Evolutionary conservation across 2,888 invertebrate genomes (phyloP).

Genomic region (Acholoe squamosa): DNA sequence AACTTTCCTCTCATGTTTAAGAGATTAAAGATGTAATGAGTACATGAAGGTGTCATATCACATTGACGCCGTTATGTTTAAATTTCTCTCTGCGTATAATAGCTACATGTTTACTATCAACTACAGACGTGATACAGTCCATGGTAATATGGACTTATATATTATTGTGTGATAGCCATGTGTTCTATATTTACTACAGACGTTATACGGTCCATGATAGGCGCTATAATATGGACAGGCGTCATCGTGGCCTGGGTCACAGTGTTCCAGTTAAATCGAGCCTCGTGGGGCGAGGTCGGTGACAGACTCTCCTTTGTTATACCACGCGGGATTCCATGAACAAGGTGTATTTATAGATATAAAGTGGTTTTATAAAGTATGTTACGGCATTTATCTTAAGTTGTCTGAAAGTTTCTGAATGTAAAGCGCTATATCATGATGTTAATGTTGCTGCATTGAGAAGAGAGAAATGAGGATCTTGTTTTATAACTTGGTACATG

Average conservation of each 20-base stretch:
- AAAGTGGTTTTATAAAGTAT: slow-evolving; percentile 54
- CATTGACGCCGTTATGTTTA: too few species aligned
- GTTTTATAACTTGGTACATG: too few species aligned
- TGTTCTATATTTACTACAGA: slow-evolving; percentile 86
- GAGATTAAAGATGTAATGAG: too few species aligned
- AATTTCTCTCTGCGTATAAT: too few species aligned
- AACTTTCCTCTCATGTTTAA: too few species aligned
- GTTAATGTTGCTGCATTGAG: too few species aligned
- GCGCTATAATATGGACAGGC: slow-evolving; percentile 89
- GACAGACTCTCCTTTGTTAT: slow-evolving; percentile 94
- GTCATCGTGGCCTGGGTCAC: slow-evolving; percentile 90
- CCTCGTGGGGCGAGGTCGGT: slow-evolving; percentile 92
- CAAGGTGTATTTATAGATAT: background rate
- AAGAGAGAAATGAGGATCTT: too few species aligned
- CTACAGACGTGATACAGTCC: too few species aligned
- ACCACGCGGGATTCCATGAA: slow-evolving; percentile 86
- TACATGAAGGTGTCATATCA: too few species aligned
- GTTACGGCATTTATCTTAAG: background rate
- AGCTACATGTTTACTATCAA: too few species aligned
- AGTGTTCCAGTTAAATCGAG: slow-evolving; percentile 91
- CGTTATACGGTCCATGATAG: slow-evolving; percentile 92
- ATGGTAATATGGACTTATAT: background rate
- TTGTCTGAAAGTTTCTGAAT: background rate
- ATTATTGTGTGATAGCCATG: background rate
- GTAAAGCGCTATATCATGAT: too few species aligned